Conservation (phyloP, 1,140 invertebrate species). For the Chironomus tepperi region DNA sequence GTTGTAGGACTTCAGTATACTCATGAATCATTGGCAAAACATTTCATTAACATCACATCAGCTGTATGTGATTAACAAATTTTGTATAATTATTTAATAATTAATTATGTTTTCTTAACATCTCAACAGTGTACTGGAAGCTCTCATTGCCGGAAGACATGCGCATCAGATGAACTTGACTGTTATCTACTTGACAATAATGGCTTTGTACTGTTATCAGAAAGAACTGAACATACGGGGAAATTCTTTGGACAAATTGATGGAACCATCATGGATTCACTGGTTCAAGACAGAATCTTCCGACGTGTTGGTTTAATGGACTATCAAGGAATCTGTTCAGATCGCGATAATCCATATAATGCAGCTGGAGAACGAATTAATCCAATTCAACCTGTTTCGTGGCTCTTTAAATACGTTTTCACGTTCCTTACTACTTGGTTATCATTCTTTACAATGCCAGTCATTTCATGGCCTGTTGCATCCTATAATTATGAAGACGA, state of each 20-base stretch:
- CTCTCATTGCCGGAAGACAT: slow-evolving; percentile 67
- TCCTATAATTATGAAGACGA: slow-evolving; percentile 19
- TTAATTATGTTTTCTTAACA: background rate
- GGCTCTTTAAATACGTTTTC: slow-evolving; percentile 36
- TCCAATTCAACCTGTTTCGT: slow-evolving; percentile 33
- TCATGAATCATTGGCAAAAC: slow-evolving; percentile 65
- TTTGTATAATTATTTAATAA: background rate
- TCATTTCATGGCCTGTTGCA: slow-evolving; percentile 34
- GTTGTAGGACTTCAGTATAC: slow-evolving; percentile 84
- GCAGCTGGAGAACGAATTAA: slow-evolving; percentile 39
- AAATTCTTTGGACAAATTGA: slow-evolving; percentile 88
- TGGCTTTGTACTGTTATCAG: slow-evolving; percentile 86
- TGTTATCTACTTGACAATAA: slow-evolving; percentile 90
- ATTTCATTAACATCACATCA: slow-evolving; percentile 79
- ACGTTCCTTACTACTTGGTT: slow-evolving; percentile 35
- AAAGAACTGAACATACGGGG: slow-evolving; percentile 72
- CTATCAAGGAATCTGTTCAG: slow-evolving; percentile 79
- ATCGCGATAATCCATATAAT: slow-evolving; percentile 61
- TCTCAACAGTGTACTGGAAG: slow-evolving; percentile 58
- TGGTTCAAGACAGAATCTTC: slow-evolving; percentile 84
- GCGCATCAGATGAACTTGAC: slow-evolving; percentile 74
- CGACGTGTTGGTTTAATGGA: slow-evolving; percentile 76
- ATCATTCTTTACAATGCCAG: slow-evolving; percentile 32
- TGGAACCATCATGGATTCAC: slow-evolving; percentile 88
- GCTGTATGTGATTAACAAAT: slow-evolving; percentile 48